Base-by-base conservation (phyloP, 2,797 vertebrate genomes). In the Spizella passerina region DNA sequence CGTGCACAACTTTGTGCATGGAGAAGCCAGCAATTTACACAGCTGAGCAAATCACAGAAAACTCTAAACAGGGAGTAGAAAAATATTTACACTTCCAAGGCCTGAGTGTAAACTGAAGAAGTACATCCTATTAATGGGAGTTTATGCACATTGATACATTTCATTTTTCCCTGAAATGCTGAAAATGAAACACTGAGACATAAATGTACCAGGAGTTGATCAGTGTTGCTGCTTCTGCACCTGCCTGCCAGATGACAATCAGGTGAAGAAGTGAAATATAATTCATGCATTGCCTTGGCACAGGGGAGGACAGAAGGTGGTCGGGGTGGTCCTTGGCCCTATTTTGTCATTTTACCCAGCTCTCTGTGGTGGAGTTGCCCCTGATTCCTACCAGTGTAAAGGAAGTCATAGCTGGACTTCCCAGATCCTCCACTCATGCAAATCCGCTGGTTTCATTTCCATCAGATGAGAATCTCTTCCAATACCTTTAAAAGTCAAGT, bases 21-120 rank as follows among this genome's bases (percentile, higher is more conserved):
- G 59, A 90, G 63, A 84, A 93, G 60, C 30, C 43, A 88, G 44
- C 63, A 92, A 93, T 95, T 94, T 90, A 88, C 66, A 86, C 81
- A 91, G 93, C 29, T 66, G 80, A 93, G 80, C 73, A 94, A 94
- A 94, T 88, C 55, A 88, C 0, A 76, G 80, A 83, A 91, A 91
- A 86, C 36, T 87, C 65, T 76, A 93, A 90, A 88, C 53, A 56
- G 87, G 46, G 71, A 93, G 50, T 86, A 88, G 68, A 79, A 94
- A 98, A 98, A 97, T 75, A 91, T 96, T 97, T 97, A 96, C n/a
- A 43, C 85, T 95, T 91, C 89, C 70, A 81, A 96, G 78, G 81
- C 81, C 94, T 91, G 82, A 96, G 91, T 92, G 79, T 92, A 96
- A 96, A 96, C 96, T 97, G 95, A 72, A 95, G 94, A 96, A 86